Conservation (phyloP, 2,888 invertebrate species). For the Nowickia ferox region DNA sequence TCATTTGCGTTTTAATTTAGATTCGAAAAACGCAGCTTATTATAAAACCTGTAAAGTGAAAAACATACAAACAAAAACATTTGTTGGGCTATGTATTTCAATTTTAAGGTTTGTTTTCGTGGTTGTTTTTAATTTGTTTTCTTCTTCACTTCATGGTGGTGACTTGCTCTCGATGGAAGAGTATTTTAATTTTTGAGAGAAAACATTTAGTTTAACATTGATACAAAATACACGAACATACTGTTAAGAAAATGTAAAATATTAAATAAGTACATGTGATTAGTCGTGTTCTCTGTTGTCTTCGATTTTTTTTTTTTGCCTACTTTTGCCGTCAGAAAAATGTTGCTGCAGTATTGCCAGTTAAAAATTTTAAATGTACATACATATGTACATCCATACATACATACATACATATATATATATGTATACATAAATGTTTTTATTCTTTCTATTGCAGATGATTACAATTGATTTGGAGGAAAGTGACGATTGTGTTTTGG, state of each 20-base stretch:
- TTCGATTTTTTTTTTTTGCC: background rate
- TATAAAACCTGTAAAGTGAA: no score
- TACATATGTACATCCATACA: background rate
- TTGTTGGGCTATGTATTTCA: background rate
- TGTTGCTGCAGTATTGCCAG: conserved; percentile 6
- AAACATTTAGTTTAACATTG: conserved; percentile 13
- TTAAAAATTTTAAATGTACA: background rate
- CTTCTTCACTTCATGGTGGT: conserved; percentile 19
- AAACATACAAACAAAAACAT: background rate
- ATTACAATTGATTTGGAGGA: conserved; percentile 49
- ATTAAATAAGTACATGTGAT: background rate
- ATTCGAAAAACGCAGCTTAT: no score
- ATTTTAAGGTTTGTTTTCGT: background rate
- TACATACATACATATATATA: background rate
- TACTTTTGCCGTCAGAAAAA: conserved; percentile 10
- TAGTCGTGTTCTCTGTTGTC: background rate
- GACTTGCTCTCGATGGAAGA: background rate
- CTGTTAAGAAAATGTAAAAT: background rate
- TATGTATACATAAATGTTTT: background rate
- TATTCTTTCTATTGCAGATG: conserved; percentile 49
- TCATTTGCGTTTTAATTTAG: no score
- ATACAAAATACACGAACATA: conserved; percentile 4
- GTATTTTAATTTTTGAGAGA: background rate
- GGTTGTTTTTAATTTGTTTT: background rate
- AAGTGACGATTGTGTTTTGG: conserved; percentile 31